These are phyloP conservation scores for Leptodactylus fallax DNA, from an alignment of 2,797 vertebrate species.

Conservation along the genomic window DNA sequence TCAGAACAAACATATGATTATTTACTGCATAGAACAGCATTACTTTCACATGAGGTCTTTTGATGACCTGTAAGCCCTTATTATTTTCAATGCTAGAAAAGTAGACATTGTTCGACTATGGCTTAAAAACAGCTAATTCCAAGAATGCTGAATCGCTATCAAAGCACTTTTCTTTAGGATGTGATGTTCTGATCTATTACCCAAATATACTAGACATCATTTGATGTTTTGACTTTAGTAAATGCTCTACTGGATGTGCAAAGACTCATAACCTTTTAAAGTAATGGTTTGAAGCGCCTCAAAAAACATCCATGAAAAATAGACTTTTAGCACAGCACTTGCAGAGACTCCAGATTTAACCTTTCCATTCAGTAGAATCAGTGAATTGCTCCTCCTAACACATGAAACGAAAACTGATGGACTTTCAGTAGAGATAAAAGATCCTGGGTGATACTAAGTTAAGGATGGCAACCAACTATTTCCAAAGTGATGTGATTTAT, in stretches of 20 bases:
- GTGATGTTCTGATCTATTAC: constrained; percentile 56
- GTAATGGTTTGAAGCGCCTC: constrained; percentile 60
- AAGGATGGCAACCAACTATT: constrained; percentile 3
- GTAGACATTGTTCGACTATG: not conserved
- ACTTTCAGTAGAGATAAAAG: constrained; percentile 26
- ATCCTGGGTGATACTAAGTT: not conserved
- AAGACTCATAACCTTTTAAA: constrained; percentile 62
- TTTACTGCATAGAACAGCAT: too few relatives aligned
- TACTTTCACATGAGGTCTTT: not conserved
- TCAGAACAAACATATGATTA: too few relatives aligned
- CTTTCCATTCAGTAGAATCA: constrained; percentile 42
- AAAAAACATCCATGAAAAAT: constrained; percentile 62
- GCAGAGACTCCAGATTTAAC: constrained; percentile 49
- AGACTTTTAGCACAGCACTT: constrained; percentile 57
- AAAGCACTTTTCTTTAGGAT: not conserved
- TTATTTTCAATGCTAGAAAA: constrained; percentile 23
- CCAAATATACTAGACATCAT: constrained; percentile 61
- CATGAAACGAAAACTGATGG: constrained; percentile 35
- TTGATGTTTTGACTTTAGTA: constrained; percentile 66
- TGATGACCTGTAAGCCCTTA: not conserved
- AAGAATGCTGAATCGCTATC: not conserved
- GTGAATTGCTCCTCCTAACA: constrained; percentile 42
- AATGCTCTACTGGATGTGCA: constrained; percentile 54
- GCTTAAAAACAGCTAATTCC: not conserved
- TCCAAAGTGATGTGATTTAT: constrained; percentile 42